Percentiles rank a stretch among this genome's conserved stretches.
Conservation (phyloP, 2,797 vertebrate species). For the Notamacropus eugenii region DNA sequence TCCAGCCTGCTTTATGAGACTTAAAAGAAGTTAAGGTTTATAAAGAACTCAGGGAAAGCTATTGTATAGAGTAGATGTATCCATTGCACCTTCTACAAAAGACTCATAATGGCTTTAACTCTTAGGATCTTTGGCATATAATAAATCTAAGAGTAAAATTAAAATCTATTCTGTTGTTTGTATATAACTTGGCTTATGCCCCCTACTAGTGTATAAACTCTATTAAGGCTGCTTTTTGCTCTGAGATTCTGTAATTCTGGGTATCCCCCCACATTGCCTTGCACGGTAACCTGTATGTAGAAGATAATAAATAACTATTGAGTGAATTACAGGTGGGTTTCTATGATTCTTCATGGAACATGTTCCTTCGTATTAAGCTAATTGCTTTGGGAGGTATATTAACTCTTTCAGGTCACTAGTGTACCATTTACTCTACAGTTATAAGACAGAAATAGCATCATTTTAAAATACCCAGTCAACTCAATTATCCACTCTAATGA, state of each 20-base stretch:
- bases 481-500: constrained; percentile 2
- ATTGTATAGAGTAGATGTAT: background rate
- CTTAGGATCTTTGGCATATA: background rate
- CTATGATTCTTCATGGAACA: background rate
- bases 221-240: background rate
- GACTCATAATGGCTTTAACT: background rate
- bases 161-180: background rate
- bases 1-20: background rate
- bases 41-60: background rate
- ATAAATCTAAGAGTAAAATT: background rate
- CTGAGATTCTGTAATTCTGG: background rate
- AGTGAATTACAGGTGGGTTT: background rate
- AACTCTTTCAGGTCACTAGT: constrained; percentile 23
- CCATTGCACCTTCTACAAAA: background rate
- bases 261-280: background rate
- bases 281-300: background rate
- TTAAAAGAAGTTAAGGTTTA: background rate
- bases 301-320: background rate
- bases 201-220: background rate
- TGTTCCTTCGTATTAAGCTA: background rate
- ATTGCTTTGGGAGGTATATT: constrained; percentile 46
- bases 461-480: background rate
- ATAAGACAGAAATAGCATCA: background rate
- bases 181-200: background rate
- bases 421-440: background rate